phyloP scores from a whole-genome alignment of 2,888 invertebrate species.

The Bibio marci region DNA sequence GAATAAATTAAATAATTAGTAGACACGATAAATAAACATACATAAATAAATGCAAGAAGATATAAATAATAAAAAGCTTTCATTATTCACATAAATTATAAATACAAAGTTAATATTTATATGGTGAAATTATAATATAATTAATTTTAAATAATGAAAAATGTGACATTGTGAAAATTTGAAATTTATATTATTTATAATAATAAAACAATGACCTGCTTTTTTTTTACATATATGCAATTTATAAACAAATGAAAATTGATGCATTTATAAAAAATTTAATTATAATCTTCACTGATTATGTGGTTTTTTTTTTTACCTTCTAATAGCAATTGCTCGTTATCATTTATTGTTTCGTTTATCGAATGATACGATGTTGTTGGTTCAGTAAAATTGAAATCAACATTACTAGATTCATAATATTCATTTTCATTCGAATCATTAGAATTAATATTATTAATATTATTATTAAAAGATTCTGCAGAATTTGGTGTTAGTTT shows the following conservation, averaged over 20 bases:
- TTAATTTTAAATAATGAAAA: too few relatives aligned
- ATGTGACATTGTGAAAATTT: too few relatives aligned
- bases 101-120: neutral
- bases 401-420: neutral
- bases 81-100: neutral
- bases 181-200: too few relatives aligned
- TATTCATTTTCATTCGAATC: neutral
- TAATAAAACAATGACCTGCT: too few relatives aligned
- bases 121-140: neutral
- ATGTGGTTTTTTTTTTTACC: constrained; percentile 13
- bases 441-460: neutral
- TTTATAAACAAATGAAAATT: too few relatives aligned
- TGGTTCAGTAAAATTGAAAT: constrained; percentile 8
- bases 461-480: neutral
- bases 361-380: constrained; percentile 7
- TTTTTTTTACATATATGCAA: too few relatives aligned
- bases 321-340: constrained; percentile 25
- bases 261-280: too few relatives aligned
- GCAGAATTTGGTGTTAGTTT: neutral
- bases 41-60: too few relatives aligned
- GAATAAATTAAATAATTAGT: too few relatives aligned
- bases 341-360: constrained; percentile 13
- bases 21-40: too few relatives aligned
- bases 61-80: too few relatives aligned
- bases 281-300: too few relatives aligned